Base-by-base conservation (phyloP, 2,113 vertebrate genomes). In the Peromyscus polionotus region DNA sequence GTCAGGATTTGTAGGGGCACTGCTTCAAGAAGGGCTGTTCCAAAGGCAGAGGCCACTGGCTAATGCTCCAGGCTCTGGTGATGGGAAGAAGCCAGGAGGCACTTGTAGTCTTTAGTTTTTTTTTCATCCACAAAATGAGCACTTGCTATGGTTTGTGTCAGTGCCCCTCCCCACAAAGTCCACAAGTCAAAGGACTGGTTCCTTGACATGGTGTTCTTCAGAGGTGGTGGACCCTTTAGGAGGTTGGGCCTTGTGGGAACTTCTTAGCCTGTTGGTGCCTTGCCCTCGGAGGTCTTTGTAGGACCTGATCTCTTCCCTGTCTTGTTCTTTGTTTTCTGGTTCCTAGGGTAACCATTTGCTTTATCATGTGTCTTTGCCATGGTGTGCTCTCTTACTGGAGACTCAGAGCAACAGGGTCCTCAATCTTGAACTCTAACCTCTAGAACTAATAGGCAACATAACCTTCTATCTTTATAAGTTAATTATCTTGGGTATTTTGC, bases 81-180 rank as follows among this genome's bases (percentile, higher is more conserved):
- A 31, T 67, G 5, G n/a, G 65, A 68, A 33, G 87, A 84, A 94
- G 22, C 59, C 24, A 93, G 24, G 48, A 70, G 79, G 54, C 65
- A 65, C 4, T 89, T 94, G 57, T 20, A 8, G 28, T 45, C 54
- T 84, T 87, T n/a, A 89, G 51, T 87, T 97, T 84, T 97, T n/a
- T 92, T 31, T 24, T 88, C 8, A n/a, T 63, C 28, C 91, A 14
- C 75, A 86, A 96, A 76, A 67, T 81, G 65, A 28, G 28, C 33
- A 84, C 31, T 57, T 65, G 57, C 45, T 54, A 10, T 68, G 61
- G 39, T 48, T 59, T 48, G 33, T 63, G 11, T 59, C 36, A 28
- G 28, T 61, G n/a, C 36, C n/a, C 45, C 22, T 39, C 11, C 28
- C 45, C 48, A n/a, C 31, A 24, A 22, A 10, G 4, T 70, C 20